Evolutionary conservation across 2,113 vertebrate genomes (phyloP).

Genomic region (Anoplopoma fimbria): DNA sequence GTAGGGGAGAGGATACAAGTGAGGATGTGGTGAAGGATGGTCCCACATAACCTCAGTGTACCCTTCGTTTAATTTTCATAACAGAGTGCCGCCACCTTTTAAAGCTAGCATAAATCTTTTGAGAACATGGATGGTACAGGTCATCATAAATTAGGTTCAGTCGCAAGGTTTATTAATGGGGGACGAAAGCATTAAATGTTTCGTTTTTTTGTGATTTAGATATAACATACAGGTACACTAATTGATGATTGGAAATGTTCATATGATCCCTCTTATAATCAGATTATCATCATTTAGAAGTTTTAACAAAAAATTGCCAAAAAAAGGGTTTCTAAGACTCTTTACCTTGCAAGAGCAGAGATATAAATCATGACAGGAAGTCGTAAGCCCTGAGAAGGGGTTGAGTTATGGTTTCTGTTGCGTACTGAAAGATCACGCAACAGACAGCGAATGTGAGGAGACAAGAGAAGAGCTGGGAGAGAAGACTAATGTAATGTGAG

Average conservation of each 20-base stretch:
- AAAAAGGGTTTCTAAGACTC: neutral
- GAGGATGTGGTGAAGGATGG: constrained; percentile 25
- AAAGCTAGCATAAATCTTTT: constrained; percentile 30
- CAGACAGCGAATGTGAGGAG: constrained; percentile 35
- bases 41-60: constrained; percentile 27
- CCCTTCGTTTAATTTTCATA: constrained; percentile 37
- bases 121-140: neutral
- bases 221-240: neutral
- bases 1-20: constrained; percentile 21
- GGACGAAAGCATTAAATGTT: neutral
- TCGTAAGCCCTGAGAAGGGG: constrained; percentile 15
- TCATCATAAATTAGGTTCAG: neutral
- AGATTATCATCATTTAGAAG: neutral
- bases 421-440: constrained; percentile 50
- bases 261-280: neutral
- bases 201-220: neutral
- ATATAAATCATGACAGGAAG: constrained; percentile 29
- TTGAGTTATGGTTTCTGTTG: constrained; percentile 54
- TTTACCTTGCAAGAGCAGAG: constrained; percentile 3
- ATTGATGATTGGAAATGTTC: neutral
- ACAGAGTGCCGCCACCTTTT: constrained; percentile 18
- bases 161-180: neutral
- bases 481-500: constrained; percentile 49
- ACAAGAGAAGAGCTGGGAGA: constrained; percentile 27
- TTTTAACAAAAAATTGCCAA: neutral